Evolutionary conservation across 2,113 vertebrate genomes (phyloP).

Genomic region (Zeus faber): DNA sequence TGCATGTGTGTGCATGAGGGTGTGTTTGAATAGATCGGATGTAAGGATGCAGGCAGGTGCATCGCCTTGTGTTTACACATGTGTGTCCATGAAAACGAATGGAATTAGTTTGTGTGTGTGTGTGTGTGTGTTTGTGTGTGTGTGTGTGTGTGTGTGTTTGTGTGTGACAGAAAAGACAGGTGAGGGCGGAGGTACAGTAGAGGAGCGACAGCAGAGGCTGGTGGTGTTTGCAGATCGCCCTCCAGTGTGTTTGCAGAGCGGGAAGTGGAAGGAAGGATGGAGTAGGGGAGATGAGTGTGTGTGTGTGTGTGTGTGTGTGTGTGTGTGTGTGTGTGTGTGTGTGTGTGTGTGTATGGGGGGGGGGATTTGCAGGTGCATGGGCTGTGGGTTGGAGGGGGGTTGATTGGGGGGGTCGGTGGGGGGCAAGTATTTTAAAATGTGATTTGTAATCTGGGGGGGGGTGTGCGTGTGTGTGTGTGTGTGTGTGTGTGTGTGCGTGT

Average conservation of each 20-base stretch:
- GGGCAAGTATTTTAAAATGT: constrained; percentile 44
- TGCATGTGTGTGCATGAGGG: constrained; percentile 3
- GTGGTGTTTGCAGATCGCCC: neutral
- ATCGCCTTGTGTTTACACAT: neutral
- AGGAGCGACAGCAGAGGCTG: neutral
- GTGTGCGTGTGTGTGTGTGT: constrained; percentile 22
- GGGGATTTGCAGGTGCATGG: constrained; percentile 18
- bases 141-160: too few species aligned
- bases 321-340: neutral
- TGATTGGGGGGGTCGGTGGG: constrained; percentile 19
- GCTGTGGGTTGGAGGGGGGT: constrained; percentile 1
- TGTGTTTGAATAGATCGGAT: constrained; percentile 29
- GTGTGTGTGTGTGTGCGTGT: too few species aligned
- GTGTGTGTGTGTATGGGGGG: too few species aligned
- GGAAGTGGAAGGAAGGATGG: neutral
- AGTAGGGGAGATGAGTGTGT: too few species aligned
- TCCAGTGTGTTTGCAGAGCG: constrained; percentile 9
- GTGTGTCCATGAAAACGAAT: constrained; percentile 15
- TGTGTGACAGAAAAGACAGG: too few species aligned
- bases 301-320: too few species aligned
- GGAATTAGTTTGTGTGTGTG: too few species aligned
- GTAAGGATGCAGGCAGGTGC: constrained; percentile 17
- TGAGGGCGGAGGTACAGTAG: neutral
- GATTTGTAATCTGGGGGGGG: constrained; percentile 39
- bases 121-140: too few species aligned